These are phyloP conservation scores for Rhynchomys soricoides DNA, from an alignment of 2,113 vertebrate genomes.

Conservation along the genomic window DNA sequence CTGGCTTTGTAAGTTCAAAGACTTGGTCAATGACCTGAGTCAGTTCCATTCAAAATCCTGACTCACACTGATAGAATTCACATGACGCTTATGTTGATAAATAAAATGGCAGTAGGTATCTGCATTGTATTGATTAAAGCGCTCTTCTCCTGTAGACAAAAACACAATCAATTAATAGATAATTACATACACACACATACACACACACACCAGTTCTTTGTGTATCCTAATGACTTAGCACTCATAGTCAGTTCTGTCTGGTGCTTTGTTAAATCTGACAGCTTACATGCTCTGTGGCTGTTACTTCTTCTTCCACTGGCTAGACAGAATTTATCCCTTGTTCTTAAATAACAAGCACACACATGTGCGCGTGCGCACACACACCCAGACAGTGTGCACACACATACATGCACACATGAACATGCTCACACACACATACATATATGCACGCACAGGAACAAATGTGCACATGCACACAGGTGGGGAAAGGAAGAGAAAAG, in stretches of 20 bases:
- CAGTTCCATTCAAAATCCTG: background rate
- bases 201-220: no score
- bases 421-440: background rate
- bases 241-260: background rate
- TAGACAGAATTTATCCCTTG: background rate
- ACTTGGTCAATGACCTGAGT: background rate
- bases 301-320: background rate
- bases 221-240: background rate
- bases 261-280: background rate
- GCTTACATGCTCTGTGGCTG: background rate
- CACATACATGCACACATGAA: background rate
- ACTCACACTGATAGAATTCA: background rate
- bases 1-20: background rate
- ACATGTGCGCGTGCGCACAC: background rate
- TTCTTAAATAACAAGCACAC: background rate
- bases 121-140: background rate
- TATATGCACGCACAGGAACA: background rate
- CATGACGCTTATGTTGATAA: background rate
- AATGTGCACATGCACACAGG: background rate
- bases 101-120: background rate
- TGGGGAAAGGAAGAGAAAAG: rapidly evolving
- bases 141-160: background rate
- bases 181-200: no score
- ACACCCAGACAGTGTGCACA: background rate
- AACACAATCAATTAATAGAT: background rate